Base-by-base conservation (phyloP, 2,888 invertebrate species). In the Pheosia tremula region DNA sequence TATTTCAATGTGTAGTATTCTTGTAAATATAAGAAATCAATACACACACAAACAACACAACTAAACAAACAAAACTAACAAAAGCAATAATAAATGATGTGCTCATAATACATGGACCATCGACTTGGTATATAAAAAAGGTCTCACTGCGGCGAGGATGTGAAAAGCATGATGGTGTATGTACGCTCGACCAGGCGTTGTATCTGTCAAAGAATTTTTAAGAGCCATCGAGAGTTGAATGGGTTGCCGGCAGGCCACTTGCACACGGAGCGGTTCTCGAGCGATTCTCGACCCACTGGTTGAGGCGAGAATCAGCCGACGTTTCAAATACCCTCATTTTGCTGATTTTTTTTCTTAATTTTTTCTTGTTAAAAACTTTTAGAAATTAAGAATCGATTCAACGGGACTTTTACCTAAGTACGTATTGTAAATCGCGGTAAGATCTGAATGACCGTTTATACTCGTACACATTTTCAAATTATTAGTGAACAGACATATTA, bases 121-220 rank as follows among this genome's bases (percentile, higher is more conserved):
- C 13, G 60, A 66, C 67, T 73, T 62, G 68, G 62, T 24, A 50
- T 6, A 24, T 62, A 68, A 67, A 75, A 74, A 75, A 75, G 75
- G 70, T 75, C 70, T 73, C 66, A 63, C 68, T 64, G 64, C 67
- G 24, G 24, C 64, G 70, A 75, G 72, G 75, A 75, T 66, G 67
- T 72, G 70, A 67, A 67, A 72, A 75, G 68, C 69, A 69, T 67
- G 66, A 66, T 37, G 61, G 66, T 65, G 58, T 60, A 61, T 65
- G 58, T 60, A 61, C 63, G 60, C 41, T 39, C 54, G 58, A 74
- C 72, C 63, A 55, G 39, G 55, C 55, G 37, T 39, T 86, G 83
- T 85, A 85, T 86, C 85, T 86, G 88, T 90, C 89, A 90, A 91
- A 91, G 90, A 90, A 86, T 86, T 83, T 84, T 86, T 76, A 87